Conservation (phyloP, 2,113 vertebrate genomes). For the Paradisaea rubra region DNA sequence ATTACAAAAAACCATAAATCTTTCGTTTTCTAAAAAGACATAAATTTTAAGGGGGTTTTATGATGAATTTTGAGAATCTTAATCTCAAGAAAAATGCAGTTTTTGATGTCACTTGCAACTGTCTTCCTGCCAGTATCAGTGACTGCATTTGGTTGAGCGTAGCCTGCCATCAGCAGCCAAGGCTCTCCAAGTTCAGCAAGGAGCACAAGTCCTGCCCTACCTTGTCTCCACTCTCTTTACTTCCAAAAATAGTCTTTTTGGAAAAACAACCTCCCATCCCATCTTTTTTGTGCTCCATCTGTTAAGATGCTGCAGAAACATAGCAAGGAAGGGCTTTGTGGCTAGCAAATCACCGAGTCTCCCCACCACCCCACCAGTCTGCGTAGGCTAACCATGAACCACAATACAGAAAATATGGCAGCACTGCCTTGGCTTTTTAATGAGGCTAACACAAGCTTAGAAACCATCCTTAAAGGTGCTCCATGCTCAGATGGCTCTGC, state of each 20-base stretch:
- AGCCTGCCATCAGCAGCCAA: rapidly evolving
- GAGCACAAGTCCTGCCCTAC: not conserved
- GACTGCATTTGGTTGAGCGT: not conserved
- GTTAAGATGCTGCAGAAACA: not conserved
- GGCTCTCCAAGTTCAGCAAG: not conserved
- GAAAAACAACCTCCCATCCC: not conserved
- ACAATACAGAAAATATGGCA: not conserved
- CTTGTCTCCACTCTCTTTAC: not conserved
- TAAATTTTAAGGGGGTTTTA: not conserved
- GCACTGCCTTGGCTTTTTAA: not conserved
- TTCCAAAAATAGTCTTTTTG: not conserved
- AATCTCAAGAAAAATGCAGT: not conserved
- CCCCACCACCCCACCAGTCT: not conserved
- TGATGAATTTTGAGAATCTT: not conserved
- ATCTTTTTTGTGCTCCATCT: not conserved
- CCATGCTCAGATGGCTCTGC: not conserved
- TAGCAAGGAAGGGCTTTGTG: not conserved
- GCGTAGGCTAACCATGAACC: not conserved
- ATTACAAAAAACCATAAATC: not conserved
- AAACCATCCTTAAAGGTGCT: not conserved
- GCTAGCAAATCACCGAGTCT: not conserved
- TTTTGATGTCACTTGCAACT: not conserved
- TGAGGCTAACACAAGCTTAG: not conserved
- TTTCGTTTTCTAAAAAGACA: not conserved
- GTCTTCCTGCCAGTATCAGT: not conserved